Evolutionary conservation across 2,888 invertebrate species (phyloP).

Genomic region (Drosophila falleni): DNA sequence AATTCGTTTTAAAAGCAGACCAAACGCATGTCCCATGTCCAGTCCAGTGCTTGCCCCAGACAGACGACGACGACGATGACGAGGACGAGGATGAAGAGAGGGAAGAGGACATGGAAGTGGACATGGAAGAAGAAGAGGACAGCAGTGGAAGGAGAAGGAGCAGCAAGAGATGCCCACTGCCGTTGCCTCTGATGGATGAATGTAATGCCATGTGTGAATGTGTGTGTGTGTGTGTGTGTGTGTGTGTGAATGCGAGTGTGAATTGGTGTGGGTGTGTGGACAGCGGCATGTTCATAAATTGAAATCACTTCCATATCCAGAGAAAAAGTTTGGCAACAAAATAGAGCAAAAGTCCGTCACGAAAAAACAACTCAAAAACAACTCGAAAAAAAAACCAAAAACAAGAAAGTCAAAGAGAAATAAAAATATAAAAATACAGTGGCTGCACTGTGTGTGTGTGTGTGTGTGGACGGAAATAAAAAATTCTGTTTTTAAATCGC

Average conservation of each 20-base stretch:
- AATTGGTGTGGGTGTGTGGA: slow-evolving; percentile 66
- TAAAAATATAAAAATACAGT: slow-evolving; percentile 19
- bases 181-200: slow-evolving; percentile 65
- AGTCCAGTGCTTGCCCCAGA: slow-evolving; percentile 60
- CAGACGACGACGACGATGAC: slow-evolving; percentile 44
- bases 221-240: not conserved
- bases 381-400: not conserved
- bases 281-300: slow-evolving; percentile 84
- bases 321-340: slow-evolving; percentile 77
- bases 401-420: slow-evolving; percentile 21
- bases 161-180: slow-evolving; percentile 40
- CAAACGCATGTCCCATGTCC: slow-evolving; percentile 65
- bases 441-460: slow-evolving; percentile 30
- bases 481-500: slow-evolving; percentile 78
- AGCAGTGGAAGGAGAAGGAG: slow-evolving; percentile 16
- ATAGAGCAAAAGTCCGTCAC: slow-evolving; percentile 56
- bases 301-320: slow-evolving; percentile 84
- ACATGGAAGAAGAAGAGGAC: slow-evolving; percentile 2
- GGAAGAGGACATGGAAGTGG: too few relatives aligned
- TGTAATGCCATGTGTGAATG: slow-evolving; percentile 59
- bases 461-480: slow-evolving; percentile 68
- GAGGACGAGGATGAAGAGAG: slow-evolving; percentile 36
- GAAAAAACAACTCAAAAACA: slow-evolving; percentile 26
- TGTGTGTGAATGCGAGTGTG: slow-evolving; percentile 14
- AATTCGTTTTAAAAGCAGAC: slow-evolving; percentile 81